Evolutionary conservation across 2,113 vertebrate genomes (phyloP).

Genomic region (Brienomyrus brachyistius): DNA sequence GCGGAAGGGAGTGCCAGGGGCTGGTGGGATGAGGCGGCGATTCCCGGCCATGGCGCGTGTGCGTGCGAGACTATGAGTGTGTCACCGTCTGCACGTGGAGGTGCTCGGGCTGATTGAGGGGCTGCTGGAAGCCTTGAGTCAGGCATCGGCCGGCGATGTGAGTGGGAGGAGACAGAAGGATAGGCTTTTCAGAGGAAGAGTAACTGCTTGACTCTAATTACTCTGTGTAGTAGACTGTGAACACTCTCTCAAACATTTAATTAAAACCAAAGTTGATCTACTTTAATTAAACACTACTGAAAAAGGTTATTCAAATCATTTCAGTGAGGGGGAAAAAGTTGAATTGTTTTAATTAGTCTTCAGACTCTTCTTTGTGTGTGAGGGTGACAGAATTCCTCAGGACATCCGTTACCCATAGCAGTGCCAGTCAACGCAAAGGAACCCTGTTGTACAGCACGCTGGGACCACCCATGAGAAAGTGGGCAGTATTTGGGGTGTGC

Average conservation of each 20-base stretch:
- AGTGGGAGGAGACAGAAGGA: constrained; percentile 16
- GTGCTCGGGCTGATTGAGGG: background rate
- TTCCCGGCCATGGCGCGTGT: background rate
- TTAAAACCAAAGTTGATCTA: constrained; percentile 49
- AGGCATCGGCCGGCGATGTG: constrained; percentile 26
- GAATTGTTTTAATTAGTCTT: constrained; percentile 43
- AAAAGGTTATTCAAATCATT: constrained; percentile 37
- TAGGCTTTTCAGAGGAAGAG: constrained; percentile 30
- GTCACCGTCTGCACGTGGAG: background rate
- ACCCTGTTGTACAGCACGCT: background rate
- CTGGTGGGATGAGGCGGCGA: background rate
- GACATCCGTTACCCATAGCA: background rate
- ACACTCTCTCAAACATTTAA: constrained; percentile 37
- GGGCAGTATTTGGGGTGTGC: background rate
- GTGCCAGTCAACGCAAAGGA: constrained; percentile 44
- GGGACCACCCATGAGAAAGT: constrained; percentile 4
- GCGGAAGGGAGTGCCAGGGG: background rate
- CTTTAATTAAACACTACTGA: constrained; percentile 42
- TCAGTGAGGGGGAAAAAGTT: constrained; percentile 34
- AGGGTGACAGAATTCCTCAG: constrained; percentile 16
- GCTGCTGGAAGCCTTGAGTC: background rate
- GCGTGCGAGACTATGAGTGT: background rate
- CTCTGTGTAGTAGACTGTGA: constrained; percentile 46
- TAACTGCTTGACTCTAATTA: constrained; percentile 49
- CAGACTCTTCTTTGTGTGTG: constrained; percentile 24